phyloP scores from a whole-genome alignment of 1,140 invertebrate species.

The Drosophila baimaii region DNA sequence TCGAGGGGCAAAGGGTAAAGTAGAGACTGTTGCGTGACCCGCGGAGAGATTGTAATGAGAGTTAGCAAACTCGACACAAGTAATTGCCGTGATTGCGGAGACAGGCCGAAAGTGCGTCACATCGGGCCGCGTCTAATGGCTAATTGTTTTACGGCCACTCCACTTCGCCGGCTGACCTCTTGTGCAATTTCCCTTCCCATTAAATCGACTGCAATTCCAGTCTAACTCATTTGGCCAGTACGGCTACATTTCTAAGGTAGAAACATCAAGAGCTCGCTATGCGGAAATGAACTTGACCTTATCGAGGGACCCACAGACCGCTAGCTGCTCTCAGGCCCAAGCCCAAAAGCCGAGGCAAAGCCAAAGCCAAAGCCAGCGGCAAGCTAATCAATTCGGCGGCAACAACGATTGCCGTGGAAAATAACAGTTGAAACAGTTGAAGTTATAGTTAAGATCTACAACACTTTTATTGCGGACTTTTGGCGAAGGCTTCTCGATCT shows the following conservation, averaged over 20 bases:
- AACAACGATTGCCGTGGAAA: slow-evolving; percentile 29
- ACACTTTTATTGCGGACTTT: slow-evolving; percentile 28
- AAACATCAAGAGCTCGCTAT: slow-evolving; percentile 19
- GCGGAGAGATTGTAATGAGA: slow-evolving; percentile 60
- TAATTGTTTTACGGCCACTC: slow-evolving; percentile 63
- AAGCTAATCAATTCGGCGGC: slow-evolving; percentile 66
- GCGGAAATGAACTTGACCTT: slow-evolving; percentile 82
- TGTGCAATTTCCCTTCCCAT: slow-evolving; percentile 71
- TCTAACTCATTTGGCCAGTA: slow-evolving; percentile 1
- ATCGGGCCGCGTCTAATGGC: slow-evolving; percentile 56
- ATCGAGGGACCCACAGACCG: slow-evolving; percentile 56
- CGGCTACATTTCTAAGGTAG: background rate
- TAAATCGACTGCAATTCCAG: slow-evolving; percentile 13
- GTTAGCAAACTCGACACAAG: slow-evolving; percentile 47
- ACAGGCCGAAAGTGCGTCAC: slow-evolving; percentile 54
- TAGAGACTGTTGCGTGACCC: slow-evolving; percentile 31
- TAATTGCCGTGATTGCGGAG: slow-evolving; percentile 67
- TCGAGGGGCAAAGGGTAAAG: background rate
- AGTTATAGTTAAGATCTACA: slow-evolving; percentile 43
- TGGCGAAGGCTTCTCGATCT: slow-evolving; percentile 37
- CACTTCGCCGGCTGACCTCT: slow-evolving; percentile 53
- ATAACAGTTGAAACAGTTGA: slow-evolving; percentile 43
- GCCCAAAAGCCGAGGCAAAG: slow-evolving; percentile 23
- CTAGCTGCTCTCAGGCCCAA: slow-evolving; percentile 17
- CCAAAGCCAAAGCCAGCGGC: slow-evolving; percentile 54